Conservation (phyloP, 2,888 invertebrate species). For the Bombylius major region DNA sequence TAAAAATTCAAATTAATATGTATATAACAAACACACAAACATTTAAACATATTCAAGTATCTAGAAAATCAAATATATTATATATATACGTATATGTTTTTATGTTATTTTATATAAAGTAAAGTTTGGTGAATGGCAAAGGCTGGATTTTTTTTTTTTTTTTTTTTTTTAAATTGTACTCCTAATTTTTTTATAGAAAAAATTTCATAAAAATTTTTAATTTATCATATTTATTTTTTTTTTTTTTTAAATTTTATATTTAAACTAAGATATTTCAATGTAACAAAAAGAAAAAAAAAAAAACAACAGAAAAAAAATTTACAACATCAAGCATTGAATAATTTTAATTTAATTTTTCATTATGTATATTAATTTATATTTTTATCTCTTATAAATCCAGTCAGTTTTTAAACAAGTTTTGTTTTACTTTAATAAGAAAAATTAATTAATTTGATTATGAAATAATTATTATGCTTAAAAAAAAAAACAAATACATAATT, state of each 20-base stretch:
- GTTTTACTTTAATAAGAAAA: no score
- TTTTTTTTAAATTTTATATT: neutral
- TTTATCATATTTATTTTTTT: neutral
- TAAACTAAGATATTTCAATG: neutral
- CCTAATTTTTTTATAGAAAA: neutral
- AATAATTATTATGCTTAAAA: no score
- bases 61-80: no score
- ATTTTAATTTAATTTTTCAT: no score
- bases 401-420: neutral
- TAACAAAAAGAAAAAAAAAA: no score
- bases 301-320: no score
- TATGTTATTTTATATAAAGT: neutral
- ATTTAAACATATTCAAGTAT: no score
- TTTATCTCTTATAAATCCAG: conserved; percentile 1
- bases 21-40: neutral
- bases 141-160: conserved; percentile 11
- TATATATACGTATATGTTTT: neutral
- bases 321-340: no score
- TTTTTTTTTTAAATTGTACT: neutral
- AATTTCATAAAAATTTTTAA: neutral
- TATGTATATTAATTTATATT: neutral
- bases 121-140: conserved; percentile 24
- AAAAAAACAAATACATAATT: neutral
- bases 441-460: no score
- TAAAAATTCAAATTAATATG: neutral